phyloP scores from a whole-genome alignment of 2,888 invertebrate species.

The Dasysyrphus albostriatus region DNA sequence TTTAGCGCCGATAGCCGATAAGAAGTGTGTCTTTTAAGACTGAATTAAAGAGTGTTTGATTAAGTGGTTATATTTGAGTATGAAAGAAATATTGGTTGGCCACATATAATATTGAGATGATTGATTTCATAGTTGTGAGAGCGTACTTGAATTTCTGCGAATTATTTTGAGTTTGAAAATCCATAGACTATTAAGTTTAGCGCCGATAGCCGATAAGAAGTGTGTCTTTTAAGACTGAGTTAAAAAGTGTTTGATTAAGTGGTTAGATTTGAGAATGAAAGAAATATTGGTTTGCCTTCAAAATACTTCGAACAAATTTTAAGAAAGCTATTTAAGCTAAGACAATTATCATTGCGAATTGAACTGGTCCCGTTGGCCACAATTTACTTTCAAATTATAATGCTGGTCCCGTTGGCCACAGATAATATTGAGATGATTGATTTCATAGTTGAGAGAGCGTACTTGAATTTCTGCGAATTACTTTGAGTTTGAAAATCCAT shows the following conservation, averaged over 20 bases:
- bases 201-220: not conserved
- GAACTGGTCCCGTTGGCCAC: not conserved
- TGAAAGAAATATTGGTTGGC: not conserved
- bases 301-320: not conserved
- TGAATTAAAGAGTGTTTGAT: too few species aligned
- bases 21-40: too few species aligned
- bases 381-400: not conserved
- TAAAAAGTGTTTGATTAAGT: not conserved
- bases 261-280: too few species aligned
- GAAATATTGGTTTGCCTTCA: not conserved
- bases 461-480: not conserved
- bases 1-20: too few species aligned
- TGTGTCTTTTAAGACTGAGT: not conserved
- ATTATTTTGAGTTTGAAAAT: not conserved
- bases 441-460: not conserved
- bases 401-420: not conserved
- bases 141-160: not conserved
- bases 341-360: not conserved
- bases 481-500: not conserved
- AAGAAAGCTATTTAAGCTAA: not conserved
- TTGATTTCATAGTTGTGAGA: not conserved
- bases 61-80: too few species aligned
- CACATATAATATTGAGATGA: not conserved
- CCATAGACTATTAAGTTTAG: not conserved
- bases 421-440: conserved; percentile 1